A percentile compares a stretch with the other conserved stretches of the same genome.
These are phyloP conservation scores for Pseudois nayaur DNA, from an alignment of 2,113 vertebrate genomes.

Conservation along the genomic window DNA sequence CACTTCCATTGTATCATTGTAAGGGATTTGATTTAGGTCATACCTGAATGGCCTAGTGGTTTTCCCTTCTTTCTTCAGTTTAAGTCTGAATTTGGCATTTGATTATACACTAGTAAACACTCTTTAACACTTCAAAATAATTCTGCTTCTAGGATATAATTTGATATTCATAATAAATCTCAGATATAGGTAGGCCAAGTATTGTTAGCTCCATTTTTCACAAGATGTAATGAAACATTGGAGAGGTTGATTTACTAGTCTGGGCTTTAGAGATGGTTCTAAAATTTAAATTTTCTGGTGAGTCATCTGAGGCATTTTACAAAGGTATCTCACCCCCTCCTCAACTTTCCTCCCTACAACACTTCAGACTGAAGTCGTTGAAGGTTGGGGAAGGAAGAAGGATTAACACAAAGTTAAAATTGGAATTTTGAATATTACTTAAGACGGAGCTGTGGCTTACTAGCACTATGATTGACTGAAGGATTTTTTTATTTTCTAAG, in stretches of 20 bases:
- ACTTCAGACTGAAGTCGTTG: background rate
- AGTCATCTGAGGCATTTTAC: background rate
- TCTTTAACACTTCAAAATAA: conserved; percentile 18
- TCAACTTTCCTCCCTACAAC: background rate
- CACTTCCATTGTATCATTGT: background rate
- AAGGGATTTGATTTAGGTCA: background rate
- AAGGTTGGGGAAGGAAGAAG: background rate
- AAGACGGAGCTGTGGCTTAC: background rate
- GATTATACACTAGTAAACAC: background rate
- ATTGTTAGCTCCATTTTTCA: conserved; percentile 4
- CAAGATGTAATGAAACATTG: background rate
- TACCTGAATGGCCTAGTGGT: background rate
- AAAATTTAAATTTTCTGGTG: background rate
- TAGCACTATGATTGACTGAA: background rate
- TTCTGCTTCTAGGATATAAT: background rate
- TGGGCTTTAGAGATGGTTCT: background rate
- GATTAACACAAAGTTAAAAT: background rate
- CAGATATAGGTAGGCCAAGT: background rate
- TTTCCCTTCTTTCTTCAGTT: background rate
- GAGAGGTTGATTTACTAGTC: background rate
- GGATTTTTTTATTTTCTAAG: background rate
- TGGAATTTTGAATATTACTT: background rate
- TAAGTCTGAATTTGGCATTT: background rate
- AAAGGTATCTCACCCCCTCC: background rate
- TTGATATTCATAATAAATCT: background rate